These are phyloP conservation scores for Pocota personata DNA, from an alignment of 2,888 invertebrate species.

Conservation along the genomic window DNA sequence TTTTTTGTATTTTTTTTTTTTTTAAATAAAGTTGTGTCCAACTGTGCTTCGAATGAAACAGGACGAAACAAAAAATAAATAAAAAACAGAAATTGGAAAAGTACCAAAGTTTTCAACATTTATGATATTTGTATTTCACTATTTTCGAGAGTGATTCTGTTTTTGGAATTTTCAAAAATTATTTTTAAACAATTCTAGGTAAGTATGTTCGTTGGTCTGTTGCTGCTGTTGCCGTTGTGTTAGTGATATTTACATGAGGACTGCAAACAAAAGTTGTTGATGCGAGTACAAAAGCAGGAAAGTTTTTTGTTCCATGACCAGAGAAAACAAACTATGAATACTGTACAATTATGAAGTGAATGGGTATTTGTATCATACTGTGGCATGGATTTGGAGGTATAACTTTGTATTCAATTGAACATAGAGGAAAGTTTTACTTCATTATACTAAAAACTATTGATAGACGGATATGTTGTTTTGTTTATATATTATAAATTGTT, in stretches of 20 bases:
- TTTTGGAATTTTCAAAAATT: conserved; percentile 21
- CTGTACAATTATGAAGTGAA: conserved; percentile 22
- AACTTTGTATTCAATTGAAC: conserved; percentile 26
- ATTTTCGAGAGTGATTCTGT: conserved; percentile 52
- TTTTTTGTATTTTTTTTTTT: neutral
- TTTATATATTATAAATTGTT: neutral
- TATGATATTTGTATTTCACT: conserved; percentile 65
- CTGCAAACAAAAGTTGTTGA: conserved; percentile 53
- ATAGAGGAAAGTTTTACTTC: conserved; percentile 9
- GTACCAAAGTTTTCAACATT: conserved; percentile 61
- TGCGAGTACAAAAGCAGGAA: neutral
- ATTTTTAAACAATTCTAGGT: conserved; percentile 32
- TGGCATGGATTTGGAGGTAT: conserved; percentile 1
- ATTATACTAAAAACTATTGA: conserved; percentile 26
- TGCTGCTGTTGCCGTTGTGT: neutral
- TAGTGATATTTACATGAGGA: conserved; percentile 37
- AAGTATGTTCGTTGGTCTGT: conserved; percentile 17
- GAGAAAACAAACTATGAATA: conserved; percentile 15
- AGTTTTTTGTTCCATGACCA: conserved; percentile 7
- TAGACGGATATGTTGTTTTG: neutral
- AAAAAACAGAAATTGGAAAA: conserved; percentile 26
- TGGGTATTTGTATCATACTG: neutral
- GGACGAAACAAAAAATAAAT: neutral
- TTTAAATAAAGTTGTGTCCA: conserved; percentile 54
- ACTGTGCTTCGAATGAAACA: conserved; percentile 28